Evolutionary conservation across 2,888 invertebrate genomes (phyloP), one percentile per base, ranked within the genome.

Genomic region (Marronus borbonicus): DNA sequence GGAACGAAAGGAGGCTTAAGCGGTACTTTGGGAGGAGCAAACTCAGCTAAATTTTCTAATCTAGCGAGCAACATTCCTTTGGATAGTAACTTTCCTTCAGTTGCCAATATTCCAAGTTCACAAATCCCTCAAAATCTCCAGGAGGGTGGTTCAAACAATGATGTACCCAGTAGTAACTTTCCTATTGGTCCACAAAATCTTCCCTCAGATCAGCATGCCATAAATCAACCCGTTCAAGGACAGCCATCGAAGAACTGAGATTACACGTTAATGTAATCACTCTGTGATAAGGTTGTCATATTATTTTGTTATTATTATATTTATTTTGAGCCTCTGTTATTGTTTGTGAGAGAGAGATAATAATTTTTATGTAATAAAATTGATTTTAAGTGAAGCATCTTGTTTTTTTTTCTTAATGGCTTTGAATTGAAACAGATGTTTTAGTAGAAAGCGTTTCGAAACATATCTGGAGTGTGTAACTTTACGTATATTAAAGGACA

Each of bases 281-380:
- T 60, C 72, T 74, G 72, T 74, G 72, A 74, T 74, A 74, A 74
- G 60, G 39, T 74, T 74, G 44, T 74, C 58, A 39, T 72, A 60
- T 60, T 74, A 60, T 72, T 68, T 28, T 50, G 17, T 20, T 20
- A 24, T 50, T 68, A 49, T 52, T 72, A 39, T 74, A 74, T 74
- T 74, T 74, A 74, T 74, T 74, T 20, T 49, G 20, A 52, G 31
- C 4, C 7, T 50, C 50, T 50, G 66, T 62, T 66, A 49, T 68
- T 50, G 50, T 72, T 72, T 10, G 24, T 0, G 10, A 60, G 55
- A 17, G 10, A 60, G 55, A 58, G 20, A 58, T 50, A 50, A n/a
- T 31, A 12, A 31, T 20, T 62, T 62, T 7, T 31, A 24, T 62
- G 28, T 62, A 62, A 62, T 62, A 62, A 62, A 62, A 2, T 62